Percentiles rank a stretch among this genome's conserved stretches.
phyloP scores from a whole-genome alignment of 1,140 invertebrate species.

The Brachionus koreanus region DNA sequence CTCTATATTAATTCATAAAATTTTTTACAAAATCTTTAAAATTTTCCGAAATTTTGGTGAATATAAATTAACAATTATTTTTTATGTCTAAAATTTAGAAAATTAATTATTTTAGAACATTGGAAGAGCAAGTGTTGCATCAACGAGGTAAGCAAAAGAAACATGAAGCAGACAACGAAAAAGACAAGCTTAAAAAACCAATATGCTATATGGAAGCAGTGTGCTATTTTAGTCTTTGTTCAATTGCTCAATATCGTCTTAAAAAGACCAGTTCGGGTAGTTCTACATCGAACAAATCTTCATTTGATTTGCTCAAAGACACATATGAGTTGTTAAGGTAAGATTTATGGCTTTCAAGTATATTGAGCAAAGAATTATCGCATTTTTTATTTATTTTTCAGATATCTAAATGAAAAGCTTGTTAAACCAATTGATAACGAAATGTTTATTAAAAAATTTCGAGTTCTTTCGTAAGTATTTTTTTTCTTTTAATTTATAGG shows the following conservation, averaged over 20 bases:
- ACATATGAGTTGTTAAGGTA: conserved; percentile 31
- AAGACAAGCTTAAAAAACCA: conserved; percentile 24
- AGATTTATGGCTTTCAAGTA: not conserved
- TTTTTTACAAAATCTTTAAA: too few relatives aligned
- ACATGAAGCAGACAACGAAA: conserved; percentile 35
- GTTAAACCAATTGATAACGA: conserved; percentile 38
- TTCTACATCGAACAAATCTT: conserved; percentile 32
- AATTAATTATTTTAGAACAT: not conserved
- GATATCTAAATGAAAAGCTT: conserved; percentile 21
- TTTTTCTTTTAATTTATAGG: too few relatives aligned
- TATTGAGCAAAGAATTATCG: too few relatives aligned
- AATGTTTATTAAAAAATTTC: conserved; percentile 37
- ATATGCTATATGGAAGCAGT: conserved; percentile 41
- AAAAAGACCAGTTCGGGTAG: conserved; percentile 32
- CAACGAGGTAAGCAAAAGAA: conserved; percentile 43
- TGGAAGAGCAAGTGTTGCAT: conserved; percentile 30
- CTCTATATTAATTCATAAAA: too few relatives aligned
- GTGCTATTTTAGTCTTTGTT: conserved; percentile 40
- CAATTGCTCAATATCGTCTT: conserved; percentile 38
- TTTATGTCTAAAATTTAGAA: not conserved
- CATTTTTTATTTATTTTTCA: too few relatives aligned
- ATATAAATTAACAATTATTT: not conserved
- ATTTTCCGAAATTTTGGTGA: too few relatives aligned
- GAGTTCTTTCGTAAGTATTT: conserved; percentile 41
- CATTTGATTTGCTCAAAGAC: conserved; percentile 37